These are phyloP conservation scores for Isurus oxyrinchus DNA, from an alignment of 2,113 vertebrate genomes.

Conservation along the genomic window DNA sequence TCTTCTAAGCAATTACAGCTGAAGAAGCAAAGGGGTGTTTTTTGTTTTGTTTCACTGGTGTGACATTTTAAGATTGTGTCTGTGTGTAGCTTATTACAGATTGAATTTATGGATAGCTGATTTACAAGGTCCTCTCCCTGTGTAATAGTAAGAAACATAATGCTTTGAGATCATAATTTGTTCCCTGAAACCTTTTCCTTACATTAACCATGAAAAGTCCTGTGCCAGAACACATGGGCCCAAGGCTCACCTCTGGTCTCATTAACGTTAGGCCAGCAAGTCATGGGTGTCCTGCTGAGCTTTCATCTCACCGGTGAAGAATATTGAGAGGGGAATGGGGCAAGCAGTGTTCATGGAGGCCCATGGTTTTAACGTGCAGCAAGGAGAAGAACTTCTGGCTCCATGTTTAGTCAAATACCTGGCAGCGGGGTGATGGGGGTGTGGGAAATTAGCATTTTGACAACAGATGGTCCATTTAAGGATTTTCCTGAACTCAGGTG, in stretches of 20 bases:
- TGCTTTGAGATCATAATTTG: not conserved
- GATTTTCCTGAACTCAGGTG: not conserved
- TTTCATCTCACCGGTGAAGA: not conserved
- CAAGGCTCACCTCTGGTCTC: not conserved
- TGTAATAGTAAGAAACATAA: not conserved
- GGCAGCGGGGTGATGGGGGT: no score
- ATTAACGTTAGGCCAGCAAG: not conserved
- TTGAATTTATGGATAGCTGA: not conserved
- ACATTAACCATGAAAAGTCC: not conserved
- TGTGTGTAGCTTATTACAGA: not conserved
- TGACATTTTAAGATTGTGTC: not conserved
- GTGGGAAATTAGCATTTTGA: not conserved
- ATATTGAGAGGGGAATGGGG: not conserved
- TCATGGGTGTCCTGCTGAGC: not conserved
- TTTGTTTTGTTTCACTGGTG: not conserved
- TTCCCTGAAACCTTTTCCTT: not conserved
- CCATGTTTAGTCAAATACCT: not conserved
- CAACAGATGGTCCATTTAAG: not conserved
- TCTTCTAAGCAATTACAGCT: not conserved
- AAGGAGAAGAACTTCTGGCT: not conserved
- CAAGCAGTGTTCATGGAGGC: not conserved
- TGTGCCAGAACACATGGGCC: not conserved
- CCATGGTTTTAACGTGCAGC: not conserved
- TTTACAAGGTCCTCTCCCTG: not conserved
- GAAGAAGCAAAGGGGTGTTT: not conserved